Evolutionary conservation across 2,797 vertebrate genomes (phyloP), one percentile per base, ranked within the genome.

Genomic region (Mastacembelus armatus): DNA sequence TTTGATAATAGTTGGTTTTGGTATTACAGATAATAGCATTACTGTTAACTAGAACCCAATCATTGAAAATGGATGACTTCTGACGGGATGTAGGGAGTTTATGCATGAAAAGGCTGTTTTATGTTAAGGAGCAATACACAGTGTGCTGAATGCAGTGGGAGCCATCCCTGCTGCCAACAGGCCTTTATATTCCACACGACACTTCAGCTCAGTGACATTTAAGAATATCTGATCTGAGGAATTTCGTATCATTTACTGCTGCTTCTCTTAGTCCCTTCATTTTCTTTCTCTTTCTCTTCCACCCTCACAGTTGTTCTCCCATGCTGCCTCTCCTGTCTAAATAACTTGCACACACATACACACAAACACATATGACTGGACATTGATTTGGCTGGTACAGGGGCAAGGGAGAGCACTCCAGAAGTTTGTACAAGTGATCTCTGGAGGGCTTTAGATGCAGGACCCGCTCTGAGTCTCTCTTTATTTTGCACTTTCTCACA

Each of bases 391-490:
- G 62, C 79, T 68, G 71, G 80, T 84, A 89, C 77, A 65, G 74
- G 70, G 80, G 67, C 73, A 86, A 86, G 81, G 62, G 79, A 85
- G 77, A 85, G 85, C 86, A 83, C 85, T 90, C 80, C 85, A 92
- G 83, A 92, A 90, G 91, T 93, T 93, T 87, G 91, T 91, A 89
- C 91, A 91, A 92, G 92, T 93, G 91, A 93, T 93, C 91, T 91
- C 85, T 66, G 75, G 85, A 88, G 89, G 85, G 81, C 83, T 85
- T 47, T 83, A 81, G 70, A 89, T 86, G 67, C 83, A 81, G 77
- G 84, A 83, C 74, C 78, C 45, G 11, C 65, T 81, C 69, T 57
- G 70, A 10, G 19, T 42, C 48, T 69, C 52, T 68, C 55, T 52
- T 39, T 29, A 60, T 39, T 33, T 69, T 44, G 36, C 60, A 55